phyloP scores from a whole-genome alignment of 2,113 vertebrate species.

The Scomber japonicus region DNA sequence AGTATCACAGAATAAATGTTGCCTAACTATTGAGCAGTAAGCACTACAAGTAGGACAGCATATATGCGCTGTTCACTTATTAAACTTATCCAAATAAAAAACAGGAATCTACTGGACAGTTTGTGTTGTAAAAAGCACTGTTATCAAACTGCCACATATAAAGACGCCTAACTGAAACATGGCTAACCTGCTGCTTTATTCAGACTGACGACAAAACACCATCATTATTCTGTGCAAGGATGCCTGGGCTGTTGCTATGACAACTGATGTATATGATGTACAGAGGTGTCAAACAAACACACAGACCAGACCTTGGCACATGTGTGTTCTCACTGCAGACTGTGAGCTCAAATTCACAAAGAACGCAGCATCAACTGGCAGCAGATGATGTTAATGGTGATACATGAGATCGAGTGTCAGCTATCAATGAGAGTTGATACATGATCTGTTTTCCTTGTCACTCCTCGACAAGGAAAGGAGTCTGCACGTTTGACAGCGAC shows the following conservation, averaged over 20 bases:
- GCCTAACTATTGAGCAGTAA: background rate
- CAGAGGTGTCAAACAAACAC: constrained; percentile 14
- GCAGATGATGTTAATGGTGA: constrained; percentile 42
- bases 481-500: constrained; percentile 13
- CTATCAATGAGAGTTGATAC: constrained; percentile 49
- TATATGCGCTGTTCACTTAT: too few species aligned
- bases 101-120: background rate
- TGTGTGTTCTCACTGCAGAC: background rate
- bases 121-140: constrained; percentile 16
- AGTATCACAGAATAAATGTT: background rate
- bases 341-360: constrained; percentile 16
- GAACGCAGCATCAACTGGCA: constrained; percentile 32
- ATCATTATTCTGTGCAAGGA: constrained; percentile 35
- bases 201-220: constrained; percentile 27
- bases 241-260: constrained; percentile 53
- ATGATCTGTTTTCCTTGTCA: constrained; percentile 37
- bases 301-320: background rate
- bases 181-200: constrained; percentile 7
- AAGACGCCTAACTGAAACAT: constrained; percentile 8
- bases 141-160: constrained; percentile 41
- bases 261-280: constrained; percentile 48
- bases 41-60: constrained; percentile 9
- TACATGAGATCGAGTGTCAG: constrained; percentile 53
- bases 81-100: background rate
- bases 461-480: constrained; percentile 12